Evolutionary conservation across 2,113 vertebrate species (phyloP), one percentile per base, ranked within the genome.

Genomic region (Rhabdomys dilectus): DNA sequence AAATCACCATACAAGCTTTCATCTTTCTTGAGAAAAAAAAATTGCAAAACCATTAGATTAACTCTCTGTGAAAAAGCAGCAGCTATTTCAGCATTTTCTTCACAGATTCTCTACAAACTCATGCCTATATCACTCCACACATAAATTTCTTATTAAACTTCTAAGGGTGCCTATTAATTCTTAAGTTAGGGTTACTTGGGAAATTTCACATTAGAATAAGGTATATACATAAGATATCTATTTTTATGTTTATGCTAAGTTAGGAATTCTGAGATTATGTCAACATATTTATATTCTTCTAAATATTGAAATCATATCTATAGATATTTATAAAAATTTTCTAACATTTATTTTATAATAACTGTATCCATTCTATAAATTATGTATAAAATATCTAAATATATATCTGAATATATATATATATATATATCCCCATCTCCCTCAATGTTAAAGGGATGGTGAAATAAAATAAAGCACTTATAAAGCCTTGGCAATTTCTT

Each of bases 271-370:
- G 91, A 96, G 3, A 81, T 68, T 81, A 19, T 82, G 4, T 78
- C 48, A 75, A 62, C 0, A 91, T 6, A 75, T 84, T 78, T 89
- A 81, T 34, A 82, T 89, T 93, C 39, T 60, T 60, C 62, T 89
- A 89, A 93, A 62, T 72, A 91, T 31, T 73, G 86, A 91, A 91
- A 95, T 7, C n/a, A 7, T 87, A 93, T n/a, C 42, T 87, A 21
- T 1, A 53, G 45, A 5, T 76, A 45, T 51, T 95, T 76, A 76
- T 17, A 91, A 90, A 1, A 68, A 89, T 92, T 77, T 90, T 39
- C 45, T 77, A 31, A 84, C 4, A 91, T 92, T 88, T 81, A 73
- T 80, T 92, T 84, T 78, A 87, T 56, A 21, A 85, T 75, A 85
- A 95, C n/a, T 95, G 1, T 2, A 36, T 85, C 7, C 53, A 88